A percentile compares a stretch with the other conserved stretches of the same genome.
These are phyloP conservation scores for Ectobius pallidus DNA, from an alignment of 2,888 invertebrate genomes.

Conservation along the genomic window DNA sequence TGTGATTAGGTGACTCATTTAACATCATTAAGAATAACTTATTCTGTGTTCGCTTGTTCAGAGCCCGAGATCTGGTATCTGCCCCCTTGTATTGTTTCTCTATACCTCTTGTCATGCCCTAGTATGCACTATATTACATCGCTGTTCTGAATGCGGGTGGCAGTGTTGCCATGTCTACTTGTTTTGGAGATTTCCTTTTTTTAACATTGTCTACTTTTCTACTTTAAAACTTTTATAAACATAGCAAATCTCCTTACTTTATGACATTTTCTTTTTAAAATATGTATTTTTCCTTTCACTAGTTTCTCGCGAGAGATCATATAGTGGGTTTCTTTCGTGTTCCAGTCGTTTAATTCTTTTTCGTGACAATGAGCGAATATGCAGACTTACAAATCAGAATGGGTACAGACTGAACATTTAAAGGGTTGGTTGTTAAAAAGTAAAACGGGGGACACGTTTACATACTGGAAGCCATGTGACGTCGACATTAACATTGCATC, in stretches of 20 bases:
- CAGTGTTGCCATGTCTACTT: not conserved
- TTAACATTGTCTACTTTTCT: too few species aligned
- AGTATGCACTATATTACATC: too few species aligned
- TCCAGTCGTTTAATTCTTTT: not conserved
- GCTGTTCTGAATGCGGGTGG: not conserved
- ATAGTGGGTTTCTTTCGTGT: not conserved
- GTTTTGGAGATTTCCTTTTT: not conserved
- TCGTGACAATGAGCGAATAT: not conserved
- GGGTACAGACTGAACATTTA: not conserved
- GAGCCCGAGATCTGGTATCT: not conserved
- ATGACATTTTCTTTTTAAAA: too few species aligned
- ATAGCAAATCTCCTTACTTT: too few species aligned
- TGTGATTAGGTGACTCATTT: too few species aligned
- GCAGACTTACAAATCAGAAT: not conserved
- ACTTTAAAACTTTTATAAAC: too few species aligned
- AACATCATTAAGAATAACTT: too few species aligned
- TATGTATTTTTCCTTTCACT: not conserved
- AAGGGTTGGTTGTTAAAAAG: not conserved
- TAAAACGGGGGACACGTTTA: not conserved
- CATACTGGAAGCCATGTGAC: not conserved
- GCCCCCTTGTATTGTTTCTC: too few species aligned
- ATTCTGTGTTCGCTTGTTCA: not conserved
- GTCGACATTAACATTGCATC: not conserved
- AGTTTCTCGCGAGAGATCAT: not conserved
- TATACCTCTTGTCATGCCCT: too few species aligned